Conservation (phyloP, 2,888 invertebrate genomes). For the Xanthorhoe designata region DNA sequence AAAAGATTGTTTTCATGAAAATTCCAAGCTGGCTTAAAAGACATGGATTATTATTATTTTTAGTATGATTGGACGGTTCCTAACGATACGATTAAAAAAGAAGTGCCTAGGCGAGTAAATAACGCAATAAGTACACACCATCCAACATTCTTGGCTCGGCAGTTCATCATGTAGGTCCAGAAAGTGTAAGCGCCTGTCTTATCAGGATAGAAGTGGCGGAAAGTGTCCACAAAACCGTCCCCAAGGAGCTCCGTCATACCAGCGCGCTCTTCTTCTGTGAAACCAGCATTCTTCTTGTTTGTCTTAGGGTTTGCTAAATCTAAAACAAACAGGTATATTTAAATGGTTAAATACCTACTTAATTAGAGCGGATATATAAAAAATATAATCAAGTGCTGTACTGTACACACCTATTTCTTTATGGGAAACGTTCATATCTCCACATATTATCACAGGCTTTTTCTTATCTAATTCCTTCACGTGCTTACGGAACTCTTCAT, state of each 20-base stretch:
- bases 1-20: too few relatives aligned
- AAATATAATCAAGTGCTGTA: not conserved
- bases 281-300: slow-evolving; percentile 97
- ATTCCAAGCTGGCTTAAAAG: too few relatives aligned
- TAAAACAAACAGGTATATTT: slow-evolving; percentile 58
- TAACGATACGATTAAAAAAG: too few relatives aligned
- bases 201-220: slow-evolving; percentile 94
- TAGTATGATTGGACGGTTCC: too few relatives aligned
- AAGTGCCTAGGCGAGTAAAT: too few relatives aligned
- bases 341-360: not conserved
- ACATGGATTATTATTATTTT: too few relatives aligned
- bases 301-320: slow-evolving; percentile 97
- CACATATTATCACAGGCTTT: slow-evolving; percentile 97
- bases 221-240: slow-evolving; percentile 95
- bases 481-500: slow-evolving; percentile 91
- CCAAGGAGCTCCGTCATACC: slow-evolving; percentile 94
- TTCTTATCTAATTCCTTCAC: slow-evolving; percentile 92
- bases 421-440: slow-evolving; percentile 99
- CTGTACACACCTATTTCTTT: slow-evolving; percentile 92
- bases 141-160: slow-evolving; percentile 95
- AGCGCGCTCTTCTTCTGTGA: slow-evolving; percentile 96
- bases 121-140: slow-evolving; percentile 89
- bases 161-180: slow-evolving; percentile 97
- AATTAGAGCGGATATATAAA: not conserved
- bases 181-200: slow-evolving; percentile 94